Evolutionary conservation across 2,113 vertebrate genomes (phyloP).

Genomic region (Crotalus tigris): DNA sequence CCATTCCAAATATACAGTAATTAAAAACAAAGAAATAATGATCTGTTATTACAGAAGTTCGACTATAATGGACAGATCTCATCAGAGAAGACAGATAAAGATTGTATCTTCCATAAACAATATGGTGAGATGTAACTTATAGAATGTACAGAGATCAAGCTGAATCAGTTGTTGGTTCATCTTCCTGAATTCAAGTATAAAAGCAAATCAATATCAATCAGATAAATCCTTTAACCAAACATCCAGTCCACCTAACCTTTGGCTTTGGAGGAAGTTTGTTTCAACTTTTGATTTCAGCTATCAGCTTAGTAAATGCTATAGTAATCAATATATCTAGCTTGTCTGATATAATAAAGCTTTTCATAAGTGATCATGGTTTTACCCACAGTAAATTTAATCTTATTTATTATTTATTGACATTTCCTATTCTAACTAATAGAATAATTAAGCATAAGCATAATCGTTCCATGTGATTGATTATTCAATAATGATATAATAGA

Average conservation of each 20-base stretch:
- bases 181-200: not conserved
- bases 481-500: not conserved
- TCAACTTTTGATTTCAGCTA: not conserved
- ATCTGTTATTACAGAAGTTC: not conserved
- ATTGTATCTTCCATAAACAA: no score
- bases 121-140: no score
- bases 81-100: no score
- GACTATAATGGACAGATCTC: no score
- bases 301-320: not conserved
- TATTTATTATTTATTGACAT: not conserved
- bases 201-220: not conserved
- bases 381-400: not conserved
- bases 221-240: not conserved
- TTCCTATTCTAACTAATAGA: not conserved
- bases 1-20: no score
- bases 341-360: not conserved
- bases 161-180: not conserved
- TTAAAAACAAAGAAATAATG: no score
- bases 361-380: not conserved
- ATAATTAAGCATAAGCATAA: no score
- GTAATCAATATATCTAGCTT: not conserved
- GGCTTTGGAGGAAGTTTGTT: not conserved
- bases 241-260: not conserved
- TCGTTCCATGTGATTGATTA: not conserved
- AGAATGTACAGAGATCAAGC: no score